Base-by-base conservation (phyloP, 1,140 invertebrate species). In the Thaumatotibia leucotreta region DNA sequence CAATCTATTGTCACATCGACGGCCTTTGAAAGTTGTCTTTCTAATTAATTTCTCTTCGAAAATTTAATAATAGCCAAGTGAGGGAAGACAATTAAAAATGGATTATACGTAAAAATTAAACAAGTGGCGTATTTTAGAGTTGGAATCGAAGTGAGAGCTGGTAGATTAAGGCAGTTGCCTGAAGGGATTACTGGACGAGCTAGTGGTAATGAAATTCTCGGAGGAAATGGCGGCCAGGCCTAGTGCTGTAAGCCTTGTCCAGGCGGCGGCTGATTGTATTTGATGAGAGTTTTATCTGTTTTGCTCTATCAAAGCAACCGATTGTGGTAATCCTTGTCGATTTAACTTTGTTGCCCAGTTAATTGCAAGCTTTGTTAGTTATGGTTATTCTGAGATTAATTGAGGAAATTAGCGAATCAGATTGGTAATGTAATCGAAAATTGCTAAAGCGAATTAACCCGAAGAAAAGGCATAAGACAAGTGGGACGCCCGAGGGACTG, bases 171-270 rank as follows among this genome's bases (percentile, higher is more conserved):
- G 79, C 85, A 83, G 72, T 84, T 85, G 85, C 80, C 79, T 78
- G 70, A 68, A 49, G 66, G 83, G 88, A 89, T 89, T 89, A 90
- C 78, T 74, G 78, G 77, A 77, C 77, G 78, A 76, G 83, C 80
- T 83, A 88, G 83, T 89, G 83, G 85, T 90, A 90, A 90, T 89
- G 88, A 90, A 90, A 88, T 90, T 88, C 82, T 71, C 76, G 65
- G 81, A 86, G 86, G 77, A 86, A 86, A 86, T 83, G 73, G 75
- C 76, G 79, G 76, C 74, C 75, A 83, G 83, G 84, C 84, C 86
- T 84, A 89, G 72, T 71, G 75, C 73, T 79, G 76, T 86, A 88
- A 90, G 85, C 85, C 76, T 67, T 82, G 84, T 88, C 79, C 85
- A 84, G 80, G 74, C 82, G 70, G 65, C 75, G 75, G 75, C 79